phyloP scores from a whole-genome alignment of 2,888 invertebrate genomes.

The Peribatodes rhomboidaria region DNA sequence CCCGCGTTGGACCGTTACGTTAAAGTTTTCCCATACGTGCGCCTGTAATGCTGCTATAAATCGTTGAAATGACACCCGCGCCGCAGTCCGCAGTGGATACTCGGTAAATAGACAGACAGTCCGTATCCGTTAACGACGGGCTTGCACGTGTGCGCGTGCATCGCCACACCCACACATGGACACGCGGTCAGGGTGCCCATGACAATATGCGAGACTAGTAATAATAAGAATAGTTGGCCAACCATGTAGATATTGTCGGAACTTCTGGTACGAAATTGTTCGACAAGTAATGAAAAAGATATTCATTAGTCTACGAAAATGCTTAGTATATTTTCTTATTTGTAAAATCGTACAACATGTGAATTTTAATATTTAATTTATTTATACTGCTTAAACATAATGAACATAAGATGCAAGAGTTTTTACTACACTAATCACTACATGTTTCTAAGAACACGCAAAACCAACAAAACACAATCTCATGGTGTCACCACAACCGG shows the following conservation, averaged over 20 bases:
- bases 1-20: slow-evolving; percentile 49
- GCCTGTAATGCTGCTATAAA: slow-evolving; percentile 50
- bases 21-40: slow-evolving; percentile 53
- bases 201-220: background rate
- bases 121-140: slow-evolving; percentile 68
- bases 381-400: too few species aligned
- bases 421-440: background rate
- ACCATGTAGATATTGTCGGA: too few species aligned
- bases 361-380: too few species aligned
- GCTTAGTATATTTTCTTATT: too few species aligned
- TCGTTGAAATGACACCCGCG: slow-evolving; percentile 55
- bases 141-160: slow-evolving; percentile 42
- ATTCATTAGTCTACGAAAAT: too few species aligned
- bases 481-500: slow-evolving; percentile 38
- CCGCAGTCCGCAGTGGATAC: slow-evolving; percentile 45
- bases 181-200: slow-evolving; percentile 39
- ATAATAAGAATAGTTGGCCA: background rate
- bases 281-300: too few species aligned
- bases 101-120: slow-evolving; percentile 60
- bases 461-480: background rate
- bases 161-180: slow-evolving; percentile 51
- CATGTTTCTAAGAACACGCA: background rate
- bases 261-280: too few species aligned
- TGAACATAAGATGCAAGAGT: background rate
- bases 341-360: too few species aligned